Conservation (phyloP, 2,113 vertebrate genomes). For the Scopus umbretta region DNA sequence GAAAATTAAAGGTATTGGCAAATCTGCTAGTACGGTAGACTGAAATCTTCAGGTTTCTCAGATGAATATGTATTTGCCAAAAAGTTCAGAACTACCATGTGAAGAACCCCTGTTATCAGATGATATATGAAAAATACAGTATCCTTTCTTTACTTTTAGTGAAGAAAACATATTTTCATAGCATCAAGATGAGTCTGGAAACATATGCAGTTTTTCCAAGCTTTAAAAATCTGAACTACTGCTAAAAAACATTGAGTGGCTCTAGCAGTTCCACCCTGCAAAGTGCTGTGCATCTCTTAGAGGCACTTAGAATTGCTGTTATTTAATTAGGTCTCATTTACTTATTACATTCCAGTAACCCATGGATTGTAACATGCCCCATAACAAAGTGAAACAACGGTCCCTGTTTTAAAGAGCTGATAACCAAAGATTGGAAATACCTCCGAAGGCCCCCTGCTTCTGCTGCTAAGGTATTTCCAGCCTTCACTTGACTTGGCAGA, state of each 20-base stretch:
- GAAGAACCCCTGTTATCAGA: not conserved
- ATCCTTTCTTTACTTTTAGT: not conserved
- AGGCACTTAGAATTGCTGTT: not conserved
- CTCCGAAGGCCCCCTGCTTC: not conserved
- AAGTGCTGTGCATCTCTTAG: not conserved
- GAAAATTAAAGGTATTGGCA: not conserved
- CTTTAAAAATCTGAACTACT: not conserved
- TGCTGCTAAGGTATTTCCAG: not conserved
- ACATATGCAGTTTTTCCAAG: not conserved
- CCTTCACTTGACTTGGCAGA: not conserved
- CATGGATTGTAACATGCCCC: not conserved
- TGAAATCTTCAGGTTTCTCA: not conserved
- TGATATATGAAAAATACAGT: not conserved
- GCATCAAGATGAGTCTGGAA: not conserved
- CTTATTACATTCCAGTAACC: not conserved
- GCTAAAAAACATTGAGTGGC: not conserved
- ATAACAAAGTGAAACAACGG: not conserved
- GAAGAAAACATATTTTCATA: not conserved
- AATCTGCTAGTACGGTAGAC: not conserved
- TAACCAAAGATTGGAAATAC: not conserved
- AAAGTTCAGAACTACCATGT: not conserved
- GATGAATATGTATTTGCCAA: not conserved
- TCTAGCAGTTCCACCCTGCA: not conserved
- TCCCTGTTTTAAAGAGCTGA: not conserved
- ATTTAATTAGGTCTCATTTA: not conserved